Evolutionary conservation across 2,888 invertebrate genomes (phyloP), one percentile per base, ranked within the genome.

Genomic region (Caenorhabditis becei): DNA sequence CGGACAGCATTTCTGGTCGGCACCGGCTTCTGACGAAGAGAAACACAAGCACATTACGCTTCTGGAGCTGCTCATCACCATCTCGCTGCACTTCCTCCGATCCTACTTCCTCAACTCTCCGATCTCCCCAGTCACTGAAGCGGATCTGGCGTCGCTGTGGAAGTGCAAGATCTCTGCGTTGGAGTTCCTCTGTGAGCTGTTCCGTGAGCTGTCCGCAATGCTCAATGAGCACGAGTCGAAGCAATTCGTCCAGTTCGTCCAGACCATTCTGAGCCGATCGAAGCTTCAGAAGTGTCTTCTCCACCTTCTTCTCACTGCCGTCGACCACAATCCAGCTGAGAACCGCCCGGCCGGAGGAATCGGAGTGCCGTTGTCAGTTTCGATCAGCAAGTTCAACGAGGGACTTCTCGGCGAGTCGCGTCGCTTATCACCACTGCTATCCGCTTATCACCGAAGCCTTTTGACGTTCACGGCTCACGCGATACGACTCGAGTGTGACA

Each of bases 241-340:
- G 24, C 87, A 89, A 94, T 87, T 96, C 95, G 91, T 94, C 95
- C 81, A 94, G 2, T 90, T 89, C 80, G 83, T 91, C 8, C 88
- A 89, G 63, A 80, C 86, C 2, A 87, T 88, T 69, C 77, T 89
- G 58, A 78, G 71, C 2, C 74, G 84, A 11, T 85, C 88, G 89
- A 95, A 95, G 92, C 93, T 96, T 59, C 96, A 96, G 91, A 95
- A 95, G 91, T 94, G 95, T 26, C 93, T 95, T 58, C 93, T 96
- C 61, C 95, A 95, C 91, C 95, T 95, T 90, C 92, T 95, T 23
- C 93, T 95, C 62, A 95, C 95, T 2, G 94, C 94, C 20, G 89
- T 89, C 2, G 75, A 81, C 51, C 87, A 86, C 54, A 83, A 86
- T 35, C 83, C 84, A n/a, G 51, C 47, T 26, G 62, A 24, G 58